phyloP scores from a whole-genome alignment of 2,888 invertebrate species.

The Polymixis lichenea region DNA sequence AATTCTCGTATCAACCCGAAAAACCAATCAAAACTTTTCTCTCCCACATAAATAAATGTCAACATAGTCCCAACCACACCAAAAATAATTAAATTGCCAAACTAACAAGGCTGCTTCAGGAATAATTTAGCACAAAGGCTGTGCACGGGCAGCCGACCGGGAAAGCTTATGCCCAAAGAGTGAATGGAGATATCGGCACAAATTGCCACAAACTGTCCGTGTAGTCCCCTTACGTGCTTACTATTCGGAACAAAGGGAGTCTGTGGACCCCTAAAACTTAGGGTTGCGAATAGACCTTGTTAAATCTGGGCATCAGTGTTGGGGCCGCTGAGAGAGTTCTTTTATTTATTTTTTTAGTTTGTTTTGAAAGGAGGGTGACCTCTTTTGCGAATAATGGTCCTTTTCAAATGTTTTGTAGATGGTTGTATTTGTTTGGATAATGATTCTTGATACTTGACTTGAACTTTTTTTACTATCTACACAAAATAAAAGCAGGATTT shows the following conservation, averaged over 20 bases:
- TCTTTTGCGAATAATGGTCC: background rate
- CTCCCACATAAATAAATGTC: slow-evolving; percentile 36
- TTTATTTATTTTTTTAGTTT: slow-evolving; percentile 4
- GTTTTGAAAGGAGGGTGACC: background rate
- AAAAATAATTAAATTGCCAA: slow-evolving; percentile 55
- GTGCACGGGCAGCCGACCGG: slow-evolving; percentile 35
- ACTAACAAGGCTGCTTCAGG: slow-evolving; percentile 46
- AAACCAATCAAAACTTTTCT: slow-evolving; percentile 54
- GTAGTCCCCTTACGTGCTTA: slow-evolving; percentile 62
- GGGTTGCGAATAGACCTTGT: slow-evolving; percentile 59
- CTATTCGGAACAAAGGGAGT: slow-evolving; percentile 61
- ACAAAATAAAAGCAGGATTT: background rate
- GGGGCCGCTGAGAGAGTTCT: background rate
- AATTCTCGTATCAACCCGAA: slow-evolving; percentile 10
- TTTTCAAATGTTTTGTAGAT: background rate
- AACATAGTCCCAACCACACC: slow-evolving; percentile 28
- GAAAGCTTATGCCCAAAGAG: slow-evolving; percentile 56
- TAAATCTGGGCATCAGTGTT: slow-evolving; percentile 56
- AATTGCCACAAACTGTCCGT: slow-evolving; percentile 63
- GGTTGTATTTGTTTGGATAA: slow-evolving; percentile 5
- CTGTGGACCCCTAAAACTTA: slow-evolving; percentile 56
- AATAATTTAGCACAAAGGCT: slow-evolving; percentile 57
- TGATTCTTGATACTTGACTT: slow-evolving; percentile 3
- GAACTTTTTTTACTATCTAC: background rate
- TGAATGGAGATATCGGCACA: slow-evolving; percentile 65